Evolutionary conservation across 2,113 vertebrate genomes (phyloP).

Genomic region (Syngnathus floridae): DNA sequence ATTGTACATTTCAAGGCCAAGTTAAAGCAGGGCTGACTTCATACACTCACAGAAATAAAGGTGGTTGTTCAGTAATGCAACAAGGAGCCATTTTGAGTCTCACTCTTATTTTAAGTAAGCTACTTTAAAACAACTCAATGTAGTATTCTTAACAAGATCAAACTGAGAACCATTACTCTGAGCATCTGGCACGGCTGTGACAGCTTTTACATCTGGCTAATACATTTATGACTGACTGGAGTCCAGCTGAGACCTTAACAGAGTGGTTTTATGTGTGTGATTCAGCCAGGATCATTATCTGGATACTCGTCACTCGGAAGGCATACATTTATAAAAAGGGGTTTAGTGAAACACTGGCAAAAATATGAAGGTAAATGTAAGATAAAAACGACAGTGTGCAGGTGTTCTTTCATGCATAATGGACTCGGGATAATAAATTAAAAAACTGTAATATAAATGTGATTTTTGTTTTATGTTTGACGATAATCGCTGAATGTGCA

Average conservation of each 20-base stretch:
- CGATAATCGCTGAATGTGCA: no score
- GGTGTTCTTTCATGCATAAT: not conserved
- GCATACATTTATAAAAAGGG: not conserved
- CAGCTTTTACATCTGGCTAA: not conserved
- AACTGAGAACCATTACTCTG: slow-evolving; percentile 4
- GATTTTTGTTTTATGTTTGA: no score
- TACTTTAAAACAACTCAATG: slow-evolving; percentile 12
- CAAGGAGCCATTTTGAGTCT: not conserved
- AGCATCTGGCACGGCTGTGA: not conserved
- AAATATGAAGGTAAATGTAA: not conserved
- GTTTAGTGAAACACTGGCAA: not conserved
- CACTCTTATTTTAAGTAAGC: not conserved
- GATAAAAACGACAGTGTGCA: not conserved
- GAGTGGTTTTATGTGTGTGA: not conserved
- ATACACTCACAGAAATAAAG: not conserved
- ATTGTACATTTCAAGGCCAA: not conserved
- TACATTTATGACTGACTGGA: not conserved
- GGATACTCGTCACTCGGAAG: not conserved
- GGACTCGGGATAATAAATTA: not conserved
- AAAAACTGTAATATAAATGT: no score
- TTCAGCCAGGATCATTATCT: not conserved
- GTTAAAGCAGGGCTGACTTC: not conserved
- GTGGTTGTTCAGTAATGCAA: slow-evolving; percentile 17
- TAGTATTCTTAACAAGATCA: slow-evolving; percentile 9
- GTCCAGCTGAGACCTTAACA: not conserved